Conservation (phyloP, 2,113 vertebrate species). For the Dromiciops gliroides region DNA sequence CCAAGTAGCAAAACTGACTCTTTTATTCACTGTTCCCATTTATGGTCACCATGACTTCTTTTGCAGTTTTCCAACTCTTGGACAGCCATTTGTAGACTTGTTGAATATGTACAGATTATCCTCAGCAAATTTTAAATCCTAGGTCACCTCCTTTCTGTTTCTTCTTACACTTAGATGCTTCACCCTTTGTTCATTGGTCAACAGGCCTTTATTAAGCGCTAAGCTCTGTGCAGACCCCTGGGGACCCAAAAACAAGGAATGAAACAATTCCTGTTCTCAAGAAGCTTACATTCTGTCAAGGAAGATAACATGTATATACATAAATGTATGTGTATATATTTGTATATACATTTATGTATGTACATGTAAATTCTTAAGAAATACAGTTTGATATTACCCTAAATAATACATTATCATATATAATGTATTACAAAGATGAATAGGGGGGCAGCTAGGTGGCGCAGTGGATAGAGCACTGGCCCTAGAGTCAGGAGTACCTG, state of each 20-base stretch:
- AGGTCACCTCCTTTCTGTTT: background rate
- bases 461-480: too few relatives aligned
- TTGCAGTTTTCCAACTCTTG: background rate
- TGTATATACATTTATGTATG: background rate
- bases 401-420: background rate
- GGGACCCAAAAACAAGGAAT: background rate
- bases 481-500: too few relatives aligned
- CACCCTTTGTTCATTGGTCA: background rate
- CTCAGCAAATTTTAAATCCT: slow-evolving; percentile 14
- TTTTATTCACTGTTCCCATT: background rate
- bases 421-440: background rate
- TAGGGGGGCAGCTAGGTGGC: too few relatives aligned
- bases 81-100: background rate
- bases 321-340: background rate
- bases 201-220: background rate
- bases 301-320: background rate
- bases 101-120: background rate
- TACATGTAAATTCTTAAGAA: background rate
- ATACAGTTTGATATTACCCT: slow-evolving; percentile 5
- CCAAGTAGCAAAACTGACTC: background rate
- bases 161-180: background rate
- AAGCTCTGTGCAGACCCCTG: background rate
- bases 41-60: background rate
- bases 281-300: background rate
- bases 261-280: background rate